Evolutionary conservation across 2,113 vertebrate species (phyloP).

Genomic region (Ploceus nigricollis): DNA sequence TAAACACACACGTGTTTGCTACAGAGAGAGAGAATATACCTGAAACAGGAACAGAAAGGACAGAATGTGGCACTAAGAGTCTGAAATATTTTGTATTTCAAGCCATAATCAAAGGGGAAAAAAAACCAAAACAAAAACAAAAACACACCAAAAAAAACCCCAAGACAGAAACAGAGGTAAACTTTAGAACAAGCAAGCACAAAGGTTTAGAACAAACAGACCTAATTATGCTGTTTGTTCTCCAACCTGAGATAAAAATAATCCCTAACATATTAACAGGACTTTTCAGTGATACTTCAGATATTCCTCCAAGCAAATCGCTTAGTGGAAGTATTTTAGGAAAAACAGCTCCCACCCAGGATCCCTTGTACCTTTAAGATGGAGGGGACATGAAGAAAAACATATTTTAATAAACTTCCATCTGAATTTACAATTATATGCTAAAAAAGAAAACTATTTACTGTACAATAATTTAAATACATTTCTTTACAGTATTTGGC

Average conservation of each 20-base stretch:
- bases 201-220: conserved; percentile 1
- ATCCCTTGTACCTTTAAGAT: not conserved
- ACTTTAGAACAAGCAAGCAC: not conserved
- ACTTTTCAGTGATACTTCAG: not conserved
- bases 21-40: not conserved
- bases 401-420: not conserved
- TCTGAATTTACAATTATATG: not conserved
- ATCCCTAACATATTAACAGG: not conserved
- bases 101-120: not conserved
- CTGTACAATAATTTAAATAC: not conserved
- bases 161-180: not conserved
- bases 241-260: conserved; percentile 15
- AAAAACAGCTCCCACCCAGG: not conserved
- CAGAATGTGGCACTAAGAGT: not conserved
- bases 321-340: not conserved
- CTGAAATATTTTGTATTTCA: not conserved
- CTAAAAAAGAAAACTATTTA: not conserved
- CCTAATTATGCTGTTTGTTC: conserved; percentile 20
- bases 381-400: not conserved
- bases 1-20: no score
- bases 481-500: not conserved
- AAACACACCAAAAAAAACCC: not conserved
- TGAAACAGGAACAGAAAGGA: not conserved
- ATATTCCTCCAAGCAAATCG: not conserved
- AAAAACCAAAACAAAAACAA: not conserved